These are phyloP conservation scores for Mugil cephalus DNA, from an alignment of 2,113 vertebrate species.

Conservation along the genomic window DNA sequence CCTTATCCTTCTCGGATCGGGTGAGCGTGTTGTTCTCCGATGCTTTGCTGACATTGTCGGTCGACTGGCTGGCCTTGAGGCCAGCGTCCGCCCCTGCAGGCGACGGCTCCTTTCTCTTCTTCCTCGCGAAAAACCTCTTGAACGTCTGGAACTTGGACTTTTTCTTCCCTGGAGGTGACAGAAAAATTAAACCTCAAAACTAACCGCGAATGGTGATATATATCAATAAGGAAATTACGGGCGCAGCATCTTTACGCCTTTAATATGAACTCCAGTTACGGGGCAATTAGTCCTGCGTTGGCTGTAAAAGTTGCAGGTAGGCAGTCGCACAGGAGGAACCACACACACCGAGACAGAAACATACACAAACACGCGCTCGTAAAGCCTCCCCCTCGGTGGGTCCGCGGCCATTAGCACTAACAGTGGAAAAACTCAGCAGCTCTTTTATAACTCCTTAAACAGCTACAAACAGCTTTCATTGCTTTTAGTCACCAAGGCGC, in stretches of 20 bases:
- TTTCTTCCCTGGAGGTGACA: slow-evolving; percentile 88
- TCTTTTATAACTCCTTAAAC: slow-evolving; percentile 60
- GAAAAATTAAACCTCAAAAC: slow-evolving; percentile 1
- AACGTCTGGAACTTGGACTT: slow-evolving; percentile 94
- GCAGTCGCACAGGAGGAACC: slow-evolving; percentile 38
- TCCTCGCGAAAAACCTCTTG: slow-evolving; percentile 92
- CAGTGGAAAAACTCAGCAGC: slow-evolving; percentile 60
- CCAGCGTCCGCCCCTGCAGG: slow-evolving; percentile 58
- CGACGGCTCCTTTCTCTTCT: slow-evolving; percentile 88
- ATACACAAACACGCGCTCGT: slow-evolving; percentile 31
- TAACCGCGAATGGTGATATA: neutral
- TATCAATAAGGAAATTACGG: slow-evolving; percentile 45
- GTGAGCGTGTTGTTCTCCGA: slow-evolving; percentile 71
- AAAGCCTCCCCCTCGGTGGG: slow-evolving; percentile 39
- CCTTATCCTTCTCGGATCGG: slow-evolving; percentile 72
- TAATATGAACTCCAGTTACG: slow-evolving; percentile 31
- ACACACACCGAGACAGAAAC: slow-evolving; percentile 31
- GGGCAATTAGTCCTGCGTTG: slow-evolving; percentile 38
- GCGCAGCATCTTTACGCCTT: slow-evolving; percentile 46
- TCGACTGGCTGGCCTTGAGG: slow-evolving; percentile 87
- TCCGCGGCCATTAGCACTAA: slow-evolving; percentile 53
- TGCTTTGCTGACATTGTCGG: slow-evolving; percentile 82
- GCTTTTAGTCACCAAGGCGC: slow-evolving; percentile 25
- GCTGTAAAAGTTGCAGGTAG: slow-evolving; percentile 49
- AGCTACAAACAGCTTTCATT: slow-evolving; percentile 47